Evolutionary conservation across 2,113 vertebrate genomes (phyloP).

Genomic region (Suncus etruscus): DNA sequence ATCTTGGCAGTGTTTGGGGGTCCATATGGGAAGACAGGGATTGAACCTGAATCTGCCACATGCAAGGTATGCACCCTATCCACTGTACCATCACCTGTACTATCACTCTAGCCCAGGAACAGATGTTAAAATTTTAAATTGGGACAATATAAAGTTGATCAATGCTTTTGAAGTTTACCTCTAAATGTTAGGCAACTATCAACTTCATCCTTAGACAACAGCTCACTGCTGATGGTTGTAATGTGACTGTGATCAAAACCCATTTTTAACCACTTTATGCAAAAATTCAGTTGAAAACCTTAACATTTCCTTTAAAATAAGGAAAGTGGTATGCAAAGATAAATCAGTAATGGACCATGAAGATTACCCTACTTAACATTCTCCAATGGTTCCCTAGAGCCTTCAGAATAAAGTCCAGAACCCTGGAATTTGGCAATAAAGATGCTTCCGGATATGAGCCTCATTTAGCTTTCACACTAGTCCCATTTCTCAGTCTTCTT

Average conservation of each 20-base stretch:
- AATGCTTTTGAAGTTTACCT: constrained; percentile 15
- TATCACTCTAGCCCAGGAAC: too few species aligned
- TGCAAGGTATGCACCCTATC: too few species aligned
- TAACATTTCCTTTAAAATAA: constrained; percentile 64
- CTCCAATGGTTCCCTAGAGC: constrained; percentile 37
- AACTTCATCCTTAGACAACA: constrained; percentile 10
- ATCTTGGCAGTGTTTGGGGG: too few species aligned
- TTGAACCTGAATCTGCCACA: too few species aligned
- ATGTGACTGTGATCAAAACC: constrained; percentile 37
- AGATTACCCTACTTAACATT: constrained; percentile 57
- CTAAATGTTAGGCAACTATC: not conserved
- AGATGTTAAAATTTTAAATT: not conserved
- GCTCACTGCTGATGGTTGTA: constrained; percentile 20
- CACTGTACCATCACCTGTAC: too few species aligned
- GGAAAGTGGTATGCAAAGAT: constrained; percentile 33
- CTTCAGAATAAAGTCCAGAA: constrained; percentile 45
- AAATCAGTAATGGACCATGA: constrained; percentile 49
- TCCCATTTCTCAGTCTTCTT: not conserved
- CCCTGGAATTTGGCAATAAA: constrained; percentile 23
- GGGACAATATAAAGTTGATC: not conserved
- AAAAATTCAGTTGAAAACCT: constrained; percentile 48
- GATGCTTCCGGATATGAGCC: not conserved
- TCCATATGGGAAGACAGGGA: too few species aligned
- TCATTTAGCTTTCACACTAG: not conserved
- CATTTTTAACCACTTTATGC: constrained; percentile 36